Percentiles rank a stretch among this genome's conserved stretches.
Evolutionary conservation across 2,888 invertebrate genomes (phyloP).

Genomic region (Pinctada fucata): DNA sequence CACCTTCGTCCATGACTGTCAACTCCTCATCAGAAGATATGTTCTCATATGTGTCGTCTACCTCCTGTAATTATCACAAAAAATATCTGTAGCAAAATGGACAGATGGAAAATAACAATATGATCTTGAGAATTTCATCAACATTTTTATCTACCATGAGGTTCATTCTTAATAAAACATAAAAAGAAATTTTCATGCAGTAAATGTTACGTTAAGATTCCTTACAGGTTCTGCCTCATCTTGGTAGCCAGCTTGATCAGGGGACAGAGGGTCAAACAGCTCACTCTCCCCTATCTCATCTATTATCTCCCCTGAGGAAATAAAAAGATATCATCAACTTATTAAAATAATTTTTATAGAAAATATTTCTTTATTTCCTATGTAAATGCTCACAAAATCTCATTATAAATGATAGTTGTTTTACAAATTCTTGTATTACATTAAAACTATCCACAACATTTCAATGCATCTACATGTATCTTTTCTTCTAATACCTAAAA

Average conservation of each 20-base stretch:
- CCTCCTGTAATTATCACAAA: conserved; percentile 46
- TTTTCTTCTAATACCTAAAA: too few species aligned
- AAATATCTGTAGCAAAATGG: too few species aligned
- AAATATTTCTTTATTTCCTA: too few species aligned
- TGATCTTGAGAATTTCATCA: too few species aligned
- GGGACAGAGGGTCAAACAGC: conserved; percentile 71
- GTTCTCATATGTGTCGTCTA: conserved; percentile 67
- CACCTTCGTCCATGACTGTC: conserved; percentile 21
- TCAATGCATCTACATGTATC: too few species aligned
- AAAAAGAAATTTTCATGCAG: not conserved
- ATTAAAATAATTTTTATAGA: too few species aligned
- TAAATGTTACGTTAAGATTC: not conserved
- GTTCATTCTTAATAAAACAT: not conserved
- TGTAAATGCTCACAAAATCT: too few species aligned
- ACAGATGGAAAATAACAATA: too few species aligned
- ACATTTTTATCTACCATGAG: too few species aligned
- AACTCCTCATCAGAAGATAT: conserved; percentile 71
- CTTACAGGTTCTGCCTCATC: conserved; percentile 14
- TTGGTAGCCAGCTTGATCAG: conserved; percentile 47
- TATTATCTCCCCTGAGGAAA: conserved; percentile 45
- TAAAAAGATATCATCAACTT: not conserved
- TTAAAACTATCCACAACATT: too few species aligned
- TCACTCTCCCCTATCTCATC: conserved; percentile 47
- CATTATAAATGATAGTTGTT: too few species aligned
- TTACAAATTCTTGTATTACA: too few species aligned